A percentile compares a stretch with the other conserved stretches of the same genome.
Evolutionary conservation across 2,797 vertebrate species (phyloP).

Genomic region (Passerculus sandwichensis): DNA sequence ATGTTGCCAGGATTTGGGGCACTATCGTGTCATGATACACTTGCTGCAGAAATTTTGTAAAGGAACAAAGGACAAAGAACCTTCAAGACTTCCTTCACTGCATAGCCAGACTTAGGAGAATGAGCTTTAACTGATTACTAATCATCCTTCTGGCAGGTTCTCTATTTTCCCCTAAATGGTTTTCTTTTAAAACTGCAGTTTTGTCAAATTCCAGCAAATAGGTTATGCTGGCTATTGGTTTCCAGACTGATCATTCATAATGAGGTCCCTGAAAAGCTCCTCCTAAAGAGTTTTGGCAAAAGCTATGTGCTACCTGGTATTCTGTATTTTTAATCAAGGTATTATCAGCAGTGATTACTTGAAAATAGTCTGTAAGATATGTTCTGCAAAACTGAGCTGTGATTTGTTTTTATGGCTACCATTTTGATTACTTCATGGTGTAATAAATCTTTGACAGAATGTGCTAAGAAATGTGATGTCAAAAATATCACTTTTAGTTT

Average conservation of each 20-base stretch:
- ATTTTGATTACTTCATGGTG: neutral
- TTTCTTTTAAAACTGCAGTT: neutral
- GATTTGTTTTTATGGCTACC: neutral
- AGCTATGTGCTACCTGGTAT: neutral
- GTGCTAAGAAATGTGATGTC: neutral
- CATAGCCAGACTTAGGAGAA: neutral
- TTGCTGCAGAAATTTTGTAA: neutral
- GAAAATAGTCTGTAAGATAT: neutral
- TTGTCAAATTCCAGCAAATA: neutral
- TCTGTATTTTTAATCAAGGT: neutral
- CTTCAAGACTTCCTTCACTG: neutral
- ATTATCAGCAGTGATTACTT: neutral
- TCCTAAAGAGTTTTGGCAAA: neutral
- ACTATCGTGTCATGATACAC: neutral
- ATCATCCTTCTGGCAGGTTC: neutral
- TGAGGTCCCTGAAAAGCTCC: neutral
- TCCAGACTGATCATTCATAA: neutral
- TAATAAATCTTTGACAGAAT: slow-evolving; percentile 24
- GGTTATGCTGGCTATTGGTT: neutral
- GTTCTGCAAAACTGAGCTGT: neutral
- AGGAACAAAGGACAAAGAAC: neutral
- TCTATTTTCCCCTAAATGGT: neutral
- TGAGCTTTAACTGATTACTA: neutral
- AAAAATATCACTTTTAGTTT: neutral
- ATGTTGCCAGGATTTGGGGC: neutral